phyloP scores from a whole-genome alignment of 2,797 vertebrate genomes.

The Denticeps clupeoides region DNA sequence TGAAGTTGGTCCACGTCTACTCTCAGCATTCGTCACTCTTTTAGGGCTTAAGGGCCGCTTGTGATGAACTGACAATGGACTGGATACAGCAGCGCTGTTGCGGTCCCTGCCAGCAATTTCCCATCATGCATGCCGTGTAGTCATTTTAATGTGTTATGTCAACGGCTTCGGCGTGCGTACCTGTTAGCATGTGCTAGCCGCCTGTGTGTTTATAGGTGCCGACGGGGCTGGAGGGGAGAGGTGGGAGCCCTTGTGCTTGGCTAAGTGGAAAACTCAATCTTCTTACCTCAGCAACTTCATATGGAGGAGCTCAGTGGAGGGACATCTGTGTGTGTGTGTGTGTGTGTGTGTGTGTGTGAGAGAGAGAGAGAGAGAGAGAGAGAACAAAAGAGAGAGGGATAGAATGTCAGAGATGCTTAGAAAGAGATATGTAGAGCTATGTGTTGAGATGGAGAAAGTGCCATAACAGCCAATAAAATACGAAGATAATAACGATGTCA shows the following conservation, averaged over 20 bases:
- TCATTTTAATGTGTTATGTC: background rate
- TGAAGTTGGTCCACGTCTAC: too few species aligned
- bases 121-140: too few species aligned
- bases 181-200: background rate
- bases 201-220: constrained; percentile 27
- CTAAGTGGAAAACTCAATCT: constrained; percentile 67
- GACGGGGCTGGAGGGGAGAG: constrained; percentile 52
- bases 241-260: constrained; percentile 53
- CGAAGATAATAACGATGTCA: too few species aligned
- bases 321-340: constrained; percentile 40
- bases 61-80: too few species aligned
- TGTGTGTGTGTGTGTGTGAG: constrained; percentile 11
- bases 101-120: too few species aligned
- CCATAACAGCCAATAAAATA: too few species aligned
- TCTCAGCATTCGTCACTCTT: too few species aligned
- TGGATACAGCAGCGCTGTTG: too few species aligned
- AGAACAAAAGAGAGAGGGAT: constrained; percentile 8
- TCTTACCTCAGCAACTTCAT: constrained; percentile 68
- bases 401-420: background rate
- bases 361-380: constrained; percentile 4
- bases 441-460: constrained; percentile 24
- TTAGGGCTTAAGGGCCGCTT: too few species aligned
- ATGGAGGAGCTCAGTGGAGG: constrained; percentile 45
- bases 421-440: constrained; percentile 9
- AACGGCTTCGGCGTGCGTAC: background rate